A percentile compares a stretch with the other conserved stretches of the same genome.
These are phyloP conservation scores for Enteromius mattozi DNA, from an alignment of 2,797 vertebrate genomes.

Conservation along the genomic window DNA sequence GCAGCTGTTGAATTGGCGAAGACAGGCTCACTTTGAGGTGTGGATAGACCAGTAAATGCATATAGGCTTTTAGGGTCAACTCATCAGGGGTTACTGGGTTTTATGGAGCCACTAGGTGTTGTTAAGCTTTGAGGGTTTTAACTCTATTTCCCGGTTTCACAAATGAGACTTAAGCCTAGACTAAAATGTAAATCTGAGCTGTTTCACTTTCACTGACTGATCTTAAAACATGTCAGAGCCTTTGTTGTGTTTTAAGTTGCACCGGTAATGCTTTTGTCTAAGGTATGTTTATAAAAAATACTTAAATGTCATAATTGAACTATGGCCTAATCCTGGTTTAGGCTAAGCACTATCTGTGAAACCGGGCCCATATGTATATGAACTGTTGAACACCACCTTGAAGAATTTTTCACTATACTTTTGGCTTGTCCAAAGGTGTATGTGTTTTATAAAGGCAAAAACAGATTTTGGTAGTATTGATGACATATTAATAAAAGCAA, in stretches of 20 bases:
- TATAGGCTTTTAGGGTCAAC: neutral
- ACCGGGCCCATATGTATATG: neutral
- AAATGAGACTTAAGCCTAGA: no score
- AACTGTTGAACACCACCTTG: neutral
- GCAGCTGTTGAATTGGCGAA: conserved; percentile 27
- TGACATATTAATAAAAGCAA: neutral
- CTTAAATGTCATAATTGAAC: no score
- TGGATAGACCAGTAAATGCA: conserved; percentile 2
- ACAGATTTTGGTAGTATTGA: neutral
- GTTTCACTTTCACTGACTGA: no score
- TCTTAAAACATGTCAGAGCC: no score
- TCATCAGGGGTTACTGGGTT: neutral
- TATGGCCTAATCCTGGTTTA: no score
- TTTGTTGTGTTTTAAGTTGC: no score
- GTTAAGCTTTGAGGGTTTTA: neutral
- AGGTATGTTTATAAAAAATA: no score
- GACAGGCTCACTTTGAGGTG: conserved; percentile 20
- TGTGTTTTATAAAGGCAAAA: neutral
- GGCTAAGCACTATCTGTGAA: no score
- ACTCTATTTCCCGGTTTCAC: neutral
- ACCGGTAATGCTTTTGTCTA: no score
- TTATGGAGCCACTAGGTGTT: neutral
- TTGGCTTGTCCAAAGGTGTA: neutral
- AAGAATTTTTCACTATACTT: neutral
- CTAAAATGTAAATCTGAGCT: no score